phyloP scores from a whole-genome alignment of 2,888 invertebrate species.

The Athalia cordata region DNA sequence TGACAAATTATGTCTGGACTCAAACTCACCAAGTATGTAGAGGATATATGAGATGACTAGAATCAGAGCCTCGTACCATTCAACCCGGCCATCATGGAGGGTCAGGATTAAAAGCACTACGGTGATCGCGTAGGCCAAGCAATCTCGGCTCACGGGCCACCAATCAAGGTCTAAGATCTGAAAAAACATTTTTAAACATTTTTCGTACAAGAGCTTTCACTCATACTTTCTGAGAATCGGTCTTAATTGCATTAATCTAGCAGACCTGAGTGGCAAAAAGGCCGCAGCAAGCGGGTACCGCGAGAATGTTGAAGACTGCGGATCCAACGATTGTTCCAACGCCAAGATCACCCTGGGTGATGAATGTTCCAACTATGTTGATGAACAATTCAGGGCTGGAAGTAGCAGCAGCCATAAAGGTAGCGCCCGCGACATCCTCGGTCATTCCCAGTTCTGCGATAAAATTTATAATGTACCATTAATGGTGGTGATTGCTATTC shows the following conservation, averaged over 20 bases:
- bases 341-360: slow-evolving; percentile 85
- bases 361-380: slow-evolving; percentile 87
- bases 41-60: slow-evolving; percentile 82
- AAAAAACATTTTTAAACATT: too few species aligned
- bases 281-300: slow-evolving; percentile 86
- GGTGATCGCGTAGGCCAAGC: slow-evolving; percentile 82
- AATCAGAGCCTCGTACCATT: slow-evolving; percentile 85
- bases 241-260: neutral
- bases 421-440: slow-evolving; percentile 90
- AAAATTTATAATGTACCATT: slow-evolving; percentile 1
- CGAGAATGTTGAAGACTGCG: slow-evolving; percentile 86
- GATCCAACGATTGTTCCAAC: slow-evolving; percentile 87
- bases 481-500: slow-evolving; percentile 9
- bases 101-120: slow-evolving; percentile 82
- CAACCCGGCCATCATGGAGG: slow-evolving; percentile 82
- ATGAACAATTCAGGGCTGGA: slow-evolving; percentile 92
- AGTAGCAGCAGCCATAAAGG: slow-evolving; percentile 93
- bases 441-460: slow-evolving; percentile 78
- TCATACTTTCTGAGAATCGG: neutral
- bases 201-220: too few species aligned
- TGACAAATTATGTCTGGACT: neutral
- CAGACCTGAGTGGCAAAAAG: slow-evolving; percentile 62
- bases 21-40: slow-evolving; percentile 81
- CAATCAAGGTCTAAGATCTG: slow-evolving; percentile 83
- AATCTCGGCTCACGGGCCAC: slow-evolving; percentile 87